phyloP scores from a whole-genome alignment of 1,140 invertebrate genomes.

The Antheraea mylitta region DNA sequence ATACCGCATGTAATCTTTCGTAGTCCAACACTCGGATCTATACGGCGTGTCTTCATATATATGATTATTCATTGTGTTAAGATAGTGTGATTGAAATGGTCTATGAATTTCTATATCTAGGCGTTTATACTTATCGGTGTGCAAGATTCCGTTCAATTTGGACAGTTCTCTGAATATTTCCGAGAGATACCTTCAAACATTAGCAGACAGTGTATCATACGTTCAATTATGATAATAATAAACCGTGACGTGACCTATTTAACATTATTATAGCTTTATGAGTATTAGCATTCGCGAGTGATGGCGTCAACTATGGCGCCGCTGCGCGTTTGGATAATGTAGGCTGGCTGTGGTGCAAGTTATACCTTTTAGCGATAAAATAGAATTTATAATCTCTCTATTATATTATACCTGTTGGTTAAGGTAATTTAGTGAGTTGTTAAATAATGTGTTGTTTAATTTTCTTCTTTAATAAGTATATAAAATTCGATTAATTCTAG shows the following conservation, averaged over 20 bases:
- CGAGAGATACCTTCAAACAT: conserved; percentile 14
- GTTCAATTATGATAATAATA: conserved; percentile 22
- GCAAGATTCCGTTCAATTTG: not conserved
- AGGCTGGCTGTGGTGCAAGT: not conserved
- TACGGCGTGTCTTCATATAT: too few relatives aligned
- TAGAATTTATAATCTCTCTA: not conserved
- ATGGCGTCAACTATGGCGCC: conserved; percentile 58
- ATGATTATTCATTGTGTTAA: too few relatives aligned
- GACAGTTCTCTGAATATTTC: conserved; percentile 21
- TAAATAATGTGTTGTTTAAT: too few relatives aligned
- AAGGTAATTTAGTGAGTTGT: too few relatives aligned
- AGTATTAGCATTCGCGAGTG: conserved; percentile 29
- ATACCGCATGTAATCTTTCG: too few relatives aligned
- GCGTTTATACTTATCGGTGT: not conserved
- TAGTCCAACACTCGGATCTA: too few relatives aligned
- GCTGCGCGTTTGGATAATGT: conserved; percentile 25
- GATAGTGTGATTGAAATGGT: too few relatives aligned
- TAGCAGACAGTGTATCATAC: not conserved
- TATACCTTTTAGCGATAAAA: not conserved
- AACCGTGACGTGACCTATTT: conserved; percentile 36
- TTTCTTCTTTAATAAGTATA: too few relatives aligned
- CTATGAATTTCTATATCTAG: not conserved
- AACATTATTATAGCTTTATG: conserved; percentile 27
- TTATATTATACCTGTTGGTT: too few relatives aligned
- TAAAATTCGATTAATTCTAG: too few relatives aligned